Percentiles rank a stretch among this genome's conserved stretches.
phyloP scores from a whole-genome alignment of 2,797 vertebrate species.

The Helicolenus hilgendorfi region DNA sequence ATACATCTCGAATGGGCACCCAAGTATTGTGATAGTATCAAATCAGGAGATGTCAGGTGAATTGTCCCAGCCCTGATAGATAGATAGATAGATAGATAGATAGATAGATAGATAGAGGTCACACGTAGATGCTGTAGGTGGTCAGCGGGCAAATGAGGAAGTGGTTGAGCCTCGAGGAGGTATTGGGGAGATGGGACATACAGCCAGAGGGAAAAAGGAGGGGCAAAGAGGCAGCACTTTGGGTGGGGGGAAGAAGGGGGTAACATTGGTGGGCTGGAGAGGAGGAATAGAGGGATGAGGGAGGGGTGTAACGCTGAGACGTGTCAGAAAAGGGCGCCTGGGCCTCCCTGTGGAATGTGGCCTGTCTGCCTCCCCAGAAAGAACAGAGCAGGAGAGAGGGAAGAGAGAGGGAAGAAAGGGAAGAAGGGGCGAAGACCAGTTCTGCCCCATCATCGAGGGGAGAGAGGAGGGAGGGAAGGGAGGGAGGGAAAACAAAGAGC shows the following conservation, averaged over 20 bases:
- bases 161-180: background rate
- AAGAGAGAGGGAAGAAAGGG: slow-evolving; percentile 73
- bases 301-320: slow-evolving; percentile 90
- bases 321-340: slow-evolving; percentile 91
- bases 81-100: slow-evolving; percentile 14
- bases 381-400: slow-evolving; percentile 79
- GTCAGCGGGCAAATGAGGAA: slow-evolving; percentile 1
- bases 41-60: no score
- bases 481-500: slow-evolving; percentile 55
- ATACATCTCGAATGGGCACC: no score
- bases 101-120: background rate
- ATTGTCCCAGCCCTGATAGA: background rate
- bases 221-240: slow-evolving; percentile 52
- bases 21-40: no score
- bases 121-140: slow-evolving; percentile 20
- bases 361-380: slow-evolving; percentile 91
- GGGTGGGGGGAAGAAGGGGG: slow-evolving; percentile 2
- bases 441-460: slow-evolving; percentile 76
- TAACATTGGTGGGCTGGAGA: slow-evolving; percentile 65
- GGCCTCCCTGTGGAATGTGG: slow-evolving; percentile 93
- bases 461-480: background rate
- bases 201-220: slow-evolving; percentile 55
- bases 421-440: slow-evolving; percentile 69
- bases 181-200: slow-evolving; percentile 15
- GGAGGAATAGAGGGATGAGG: slow-evolving; percentile 84